Conservation (phyloP, 2,113 vertebrate genomes). For the Otocyon megalotis region DNA sequence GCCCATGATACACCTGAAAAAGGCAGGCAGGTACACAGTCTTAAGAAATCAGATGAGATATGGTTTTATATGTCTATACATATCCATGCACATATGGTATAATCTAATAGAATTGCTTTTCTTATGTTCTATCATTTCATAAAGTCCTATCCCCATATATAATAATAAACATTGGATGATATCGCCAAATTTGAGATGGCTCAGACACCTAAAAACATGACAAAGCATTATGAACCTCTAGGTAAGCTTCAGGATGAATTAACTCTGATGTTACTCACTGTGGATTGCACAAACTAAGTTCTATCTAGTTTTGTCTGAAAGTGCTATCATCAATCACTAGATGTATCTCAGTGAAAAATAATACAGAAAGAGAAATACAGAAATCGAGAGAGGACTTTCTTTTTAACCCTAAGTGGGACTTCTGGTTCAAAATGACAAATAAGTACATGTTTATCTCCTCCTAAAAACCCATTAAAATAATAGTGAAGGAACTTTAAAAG, state of each 20-base stretch:
- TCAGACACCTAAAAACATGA: neutral
- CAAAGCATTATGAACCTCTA: neutral
- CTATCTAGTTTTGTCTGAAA: neutral
- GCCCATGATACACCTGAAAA: neutral
- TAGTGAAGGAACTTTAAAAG: neutral
- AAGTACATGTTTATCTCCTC: neutral
- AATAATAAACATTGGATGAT: neutral
- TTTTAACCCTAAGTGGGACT: neutral
- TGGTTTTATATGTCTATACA: neutral
- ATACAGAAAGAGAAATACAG: neutral
- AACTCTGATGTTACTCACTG: neutral
- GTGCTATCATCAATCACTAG: neutral
- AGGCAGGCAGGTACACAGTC: neutral
- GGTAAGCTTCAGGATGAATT: neutral
- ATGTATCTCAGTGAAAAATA: neutral
- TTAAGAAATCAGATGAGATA: neutral
- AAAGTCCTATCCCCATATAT: neutral
- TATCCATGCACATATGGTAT: neutral
- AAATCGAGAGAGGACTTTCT: neutral
- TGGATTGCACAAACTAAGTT: neutral
- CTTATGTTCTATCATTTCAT: neutral
- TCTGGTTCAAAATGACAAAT: neutral
- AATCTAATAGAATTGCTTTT: neutral
- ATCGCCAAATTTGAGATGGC: neutral
- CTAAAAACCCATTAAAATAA: neutral